Evolutionary conservation across 92 coral and sea anemone species (phyloP), one percentile per base, ranked within the genome.

Genomic region (Bergia sp.): DNA sequence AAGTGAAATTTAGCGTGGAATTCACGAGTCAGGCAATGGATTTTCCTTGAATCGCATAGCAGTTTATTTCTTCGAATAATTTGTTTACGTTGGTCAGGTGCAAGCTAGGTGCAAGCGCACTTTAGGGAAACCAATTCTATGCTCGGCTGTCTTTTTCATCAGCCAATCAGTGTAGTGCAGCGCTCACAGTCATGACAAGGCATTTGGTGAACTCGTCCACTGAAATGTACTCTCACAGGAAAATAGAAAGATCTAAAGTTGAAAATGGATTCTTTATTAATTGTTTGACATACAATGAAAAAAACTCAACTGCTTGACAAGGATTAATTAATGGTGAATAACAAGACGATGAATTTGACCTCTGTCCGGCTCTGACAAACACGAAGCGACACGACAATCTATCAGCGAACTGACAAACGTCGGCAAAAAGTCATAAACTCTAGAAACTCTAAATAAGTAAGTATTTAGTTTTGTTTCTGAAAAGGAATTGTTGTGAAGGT

Each of bases 1-100:
- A 3, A 3, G 61, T 53, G 61, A 53, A 53, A 53, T 53, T 3
- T 53, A 53, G 61, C 61, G 61, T 53, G 12, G 61, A 3, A 53
- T 3, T 53, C 61, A 3, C 12, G 5, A 3, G 61, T 53, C 61
- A 53, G 61, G 61, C 41, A n/a, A n/a, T n/a, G n/a, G n/a, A n/a
- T n/a, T n/a, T n/a, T n/a, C n/a, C n/a, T n/a, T n/a, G n/a, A n/a
- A 76, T 76, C 80, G 80, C 80, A 40, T 76, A 76, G 80, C 29
- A n/a, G 3, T 77, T 77, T 77, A 15, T 77, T 77, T 77, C 81
- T 77, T 73, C 44, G n/a, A 73, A 37, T 15, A 73, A 73, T 36
- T 73, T 37, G 77, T 39, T 37, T 37, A 36, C 55, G 55, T 49
- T 49, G 55, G 55, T 49, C 55, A 6, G 55, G 55, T 49, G 55